phyloP scores from a whole-genome alignment of 2,113 vertebrate species.

The Dipodomys ordii region DNA sequence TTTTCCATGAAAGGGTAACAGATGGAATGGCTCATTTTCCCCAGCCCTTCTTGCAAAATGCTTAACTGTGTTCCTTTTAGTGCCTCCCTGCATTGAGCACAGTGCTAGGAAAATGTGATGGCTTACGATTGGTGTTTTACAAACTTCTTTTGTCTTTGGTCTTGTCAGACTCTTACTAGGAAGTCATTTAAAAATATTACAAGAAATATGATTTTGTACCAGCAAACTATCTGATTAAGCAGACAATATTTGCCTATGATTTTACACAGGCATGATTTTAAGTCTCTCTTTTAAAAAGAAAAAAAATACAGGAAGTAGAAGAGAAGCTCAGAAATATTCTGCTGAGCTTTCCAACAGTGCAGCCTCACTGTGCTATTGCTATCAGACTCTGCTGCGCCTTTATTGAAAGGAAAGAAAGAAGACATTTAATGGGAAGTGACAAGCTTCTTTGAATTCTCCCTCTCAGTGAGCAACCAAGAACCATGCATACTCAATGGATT shows the following conservation, averaged over 20 bases:
- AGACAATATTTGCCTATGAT: constrained; percentile 53
- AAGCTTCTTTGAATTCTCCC: constrained; percentile 61
- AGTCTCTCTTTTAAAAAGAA: constrained; percentile 32
- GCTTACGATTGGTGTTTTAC: background rate
- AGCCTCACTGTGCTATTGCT: constrained; percentile 25
- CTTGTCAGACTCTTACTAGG: constrained; percentile 33
- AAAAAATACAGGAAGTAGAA: constrained; percentile 4
- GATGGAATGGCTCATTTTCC: background rate
- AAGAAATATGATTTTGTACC: constrained; percentile 37
- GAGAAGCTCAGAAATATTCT: constrained; percentile 38
- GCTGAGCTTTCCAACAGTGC: background rate
- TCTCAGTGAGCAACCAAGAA: constrained; percentile 51
- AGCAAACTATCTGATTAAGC: constrained; percentile 49
- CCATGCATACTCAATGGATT: constrained; percentile 65
- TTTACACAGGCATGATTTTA: constrained; percentile 53
- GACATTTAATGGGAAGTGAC: constrained; percentile 78
- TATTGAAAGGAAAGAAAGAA: constrained; percentile 77
- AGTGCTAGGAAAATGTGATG: background rate
- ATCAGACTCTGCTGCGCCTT: constrained; percentile 62
- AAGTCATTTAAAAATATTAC: constrained; percentile 43
- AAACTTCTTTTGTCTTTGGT: constrained; percentile 20
- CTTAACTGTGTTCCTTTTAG: constrained; percentile 38
- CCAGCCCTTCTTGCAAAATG: background rate
- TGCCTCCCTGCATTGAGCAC: constrained; percentile 19
- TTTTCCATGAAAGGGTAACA: constrained; percentile 3